These are phyloP conservation scores for Seriola dumerili DNA, from an alignment of 2,113 vertebrate species.

Conservation along the genomic window DNA sequence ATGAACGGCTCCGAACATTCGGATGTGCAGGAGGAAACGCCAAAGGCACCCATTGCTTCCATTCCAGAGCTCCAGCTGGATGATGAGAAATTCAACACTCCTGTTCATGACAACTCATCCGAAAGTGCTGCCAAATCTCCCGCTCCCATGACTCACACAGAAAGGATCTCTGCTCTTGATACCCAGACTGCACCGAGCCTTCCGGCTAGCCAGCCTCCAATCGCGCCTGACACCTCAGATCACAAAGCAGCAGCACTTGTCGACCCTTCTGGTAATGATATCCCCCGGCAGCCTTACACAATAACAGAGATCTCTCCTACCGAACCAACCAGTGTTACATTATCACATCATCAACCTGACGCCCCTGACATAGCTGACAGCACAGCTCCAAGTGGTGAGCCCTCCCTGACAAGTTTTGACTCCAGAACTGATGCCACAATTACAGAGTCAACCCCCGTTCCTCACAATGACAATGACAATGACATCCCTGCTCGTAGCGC, in stretches of 20 bases:
- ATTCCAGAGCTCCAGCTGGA: constrained; percentile 63
- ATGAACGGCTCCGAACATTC: rapidly evolving
- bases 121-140: not conserved
- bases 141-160: not conserved
- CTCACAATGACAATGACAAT: not conserved
- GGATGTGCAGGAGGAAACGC: not conserved
- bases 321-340: not conserved
- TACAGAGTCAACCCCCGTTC: not conserved
- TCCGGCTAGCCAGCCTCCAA: not conserved
- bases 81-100: not conserved
- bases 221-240: not conserved
- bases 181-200: not conserved
- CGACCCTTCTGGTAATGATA: not conserved
- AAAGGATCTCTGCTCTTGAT: not conserved
- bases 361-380: not conserved
- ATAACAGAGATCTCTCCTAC: not conserved
- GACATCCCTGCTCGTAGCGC: not conserved
- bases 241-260: not conserved
- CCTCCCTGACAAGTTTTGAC: not conserved
- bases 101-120: not conserved
- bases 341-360: constrained; percentile 17
- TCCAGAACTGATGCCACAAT: not conserved
- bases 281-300: not conserved
- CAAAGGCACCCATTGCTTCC: constrained; percentile 47
- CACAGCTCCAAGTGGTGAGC: not conserved